A percentile compares a stretch with the other conserved stretches of the same genome.
Conservation (phyloP, 2,113 vertebrate species). For the Sturnus vulgaris region DNA sequence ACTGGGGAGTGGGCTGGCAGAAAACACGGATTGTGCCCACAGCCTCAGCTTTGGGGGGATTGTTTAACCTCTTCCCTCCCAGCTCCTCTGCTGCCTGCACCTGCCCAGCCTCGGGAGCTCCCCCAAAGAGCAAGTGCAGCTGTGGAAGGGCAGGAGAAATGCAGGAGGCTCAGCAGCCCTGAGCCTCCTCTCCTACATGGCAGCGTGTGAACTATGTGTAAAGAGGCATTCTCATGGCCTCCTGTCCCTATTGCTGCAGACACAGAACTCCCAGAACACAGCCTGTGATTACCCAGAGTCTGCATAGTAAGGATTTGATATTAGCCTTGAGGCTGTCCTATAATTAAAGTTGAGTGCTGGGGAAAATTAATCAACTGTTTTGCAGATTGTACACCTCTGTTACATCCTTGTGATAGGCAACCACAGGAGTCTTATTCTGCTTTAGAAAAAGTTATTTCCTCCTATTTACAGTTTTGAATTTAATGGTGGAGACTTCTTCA, state of each 20-base stretch:
- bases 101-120: not conserved
- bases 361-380: not conserved
- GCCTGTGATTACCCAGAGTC: not conserved
- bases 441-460: not conserved
- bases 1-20: not conserved
- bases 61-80: not conserved
- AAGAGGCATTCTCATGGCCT: not conserved
- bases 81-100: not conserved
- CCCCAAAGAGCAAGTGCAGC: not conserved
- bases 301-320: not conserved
- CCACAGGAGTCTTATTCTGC: not conserved
- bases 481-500: not conserved
- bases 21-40: rapidly evolving
- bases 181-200: rapidly evolving
- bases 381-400: not conserved
- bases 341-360: not conserved
- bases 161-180: not conserved
- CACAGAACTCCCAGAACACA: not conserved
- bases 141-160: not conserved
- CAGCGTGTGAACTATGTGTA: not conserved
- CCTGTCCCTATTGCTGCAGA: not conserved
- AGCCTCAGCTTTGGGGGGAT: not conserved
- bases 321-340: not conserved
- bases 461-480: not conserved
- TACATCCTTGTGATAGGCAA: not conserved